Evolutionary conservation across 2,888 invertebrate genomes (phyloP), one percentile per base, ranked within the genome.

Genomic region (Andrena hattorfiana): DNA sequence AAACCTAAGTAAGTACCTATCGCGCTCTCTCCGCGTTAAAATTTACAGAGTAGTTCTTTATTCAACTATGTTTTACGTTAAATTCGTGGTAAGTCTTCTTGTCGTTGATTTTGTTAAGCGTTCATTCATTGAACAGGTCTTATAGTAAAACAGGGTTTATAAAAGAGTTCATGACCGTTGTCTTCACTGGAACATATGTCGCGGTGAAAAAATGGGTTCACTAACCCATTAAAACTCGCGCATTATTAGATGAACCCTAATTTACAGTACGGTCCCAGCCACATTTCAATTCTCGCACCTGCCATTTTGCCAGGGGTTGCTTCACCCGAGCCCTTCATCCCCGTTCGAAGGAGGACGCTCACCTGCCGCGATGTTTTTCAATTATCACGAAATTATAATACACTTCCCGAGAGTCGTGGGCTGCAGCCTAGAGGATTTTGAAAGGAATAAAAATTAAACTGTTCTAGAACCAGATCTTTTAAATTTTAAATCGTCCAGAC

Each of bases 331-430:
- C 54, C 69, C 56, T 64, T 64, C 54, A 48, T 79, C 35, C 54
- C 32, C 28, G 59, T 72, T 70, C 23, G 68, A 56, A 83, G 54
- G 28, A 77, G 64, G 13, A 48, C 64, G 59, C 23, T n/a, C 81
- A 81, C 73, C 77, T 77, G 81, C 68, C 7, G 20, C 35, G 35
- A n/a, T 6, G 23, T 51, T 66, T 77, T 49, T 54, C 60, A 69
- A 81, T 81, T 77, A 83, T 81, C 81, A 56, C 63, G 69, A 59
- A 64, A 72, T 83, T 73, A 62, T 74, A 67, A 83, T 77, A 68
- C 69, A 76, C 68, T 77, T 66, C 10, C 54, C 5, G 30, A 73
- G 69, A 54, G 67, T 60, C 54, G 49, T 28, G 51, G 13, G 16
- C 6, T n/a, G 54, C 59, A 81, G 78, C 49, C 51, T 62, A 74